phyloP scores from a whole-genome alignment of 53 echinoderm and acorn worm species.

The Hippasteria phrygiana region DNA sequence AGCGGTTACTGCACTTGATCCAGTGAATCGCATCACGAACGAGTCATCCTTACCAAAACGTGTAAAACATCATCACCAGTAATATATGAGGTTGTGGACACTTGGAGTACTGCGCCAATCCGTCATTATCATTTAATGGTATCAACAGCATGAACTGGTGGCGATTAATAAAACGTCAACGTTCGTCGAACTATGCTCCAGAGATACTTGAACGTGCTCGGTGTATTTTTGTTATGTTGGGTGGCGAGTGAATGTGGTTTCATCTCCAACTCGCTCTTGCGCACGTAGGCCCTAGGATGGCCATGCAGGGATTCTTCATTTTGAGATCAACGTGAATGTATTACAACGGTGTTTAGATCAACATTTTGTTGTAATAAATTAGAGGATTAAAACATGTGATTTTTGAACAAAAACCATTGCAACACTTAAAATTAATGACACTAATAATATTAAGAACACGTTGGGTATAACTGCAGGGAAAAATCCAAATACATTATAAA shows the following conservation, averaged over 20 bases:
- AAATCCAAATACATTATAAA: no score
- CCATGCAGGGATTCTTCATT: no score
- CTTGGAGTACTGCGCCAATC: neutral
- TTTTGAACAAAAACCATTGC: neutral
- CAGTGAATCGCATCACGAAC: slow-evolving; percentile 20
- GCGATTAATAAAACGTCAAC: slow-evolving; percentile 37
- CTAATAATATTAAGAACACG: no score
- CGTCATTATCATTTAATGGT: slow-evolving; percentile 58
- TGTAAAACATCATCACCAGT: slow-evolving; percentile 44
- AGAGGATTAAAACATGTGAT: neutral
- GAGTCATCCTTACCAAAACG: slow-evolving; percentile 9
- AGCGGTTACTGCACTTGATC: neutral
- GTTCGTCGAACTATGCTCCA: slow-evolving; percentile 12
- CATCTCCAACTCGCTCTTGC: neutral
- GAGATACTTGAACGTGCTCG: neutral
- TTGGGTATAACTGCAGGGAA: no score
- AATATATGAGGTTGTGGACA: slow-evolving; percentile 4
- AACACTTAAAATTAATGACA: no score
- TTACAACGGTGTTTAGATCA: no score
- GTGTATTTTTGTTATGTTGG: neutral
- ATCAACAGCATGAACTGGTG: slow-evolving; percentile 23
- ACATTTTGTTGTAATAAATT: no score
- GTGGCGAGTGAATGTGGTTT: neutral
- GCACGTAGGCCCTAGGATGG: neutral
- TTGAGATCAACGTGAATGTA: no score